These are phyloP conservation scores for Morone chrysops DNA, from an alignment of 2,113 vertebrate genomes.

Conservation along the genomic window DNA sequence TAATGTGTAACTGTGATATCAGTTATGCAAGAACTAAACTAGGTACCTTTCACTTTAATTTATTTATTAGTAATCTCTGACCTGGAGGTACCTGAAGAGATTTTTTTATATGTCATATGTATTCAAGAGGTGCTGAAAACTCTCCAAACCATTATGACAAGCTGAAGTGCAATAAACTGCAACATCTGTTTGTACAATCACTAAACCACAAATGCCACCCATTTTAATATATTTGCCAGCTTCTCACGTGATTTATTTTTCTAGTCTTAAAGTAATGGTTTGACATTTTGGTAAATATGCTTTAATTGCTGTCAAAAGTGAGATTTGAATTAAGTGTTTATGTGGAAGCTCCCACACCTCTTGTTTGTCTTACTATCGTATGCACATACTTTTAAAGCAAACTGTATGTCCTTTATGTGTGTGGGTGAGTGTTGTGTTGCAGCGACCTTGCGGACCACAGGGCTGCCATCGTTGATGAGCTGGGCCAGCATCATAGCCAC, in stretches of 20 bases:
- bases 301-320: too few species aligned
- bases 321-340: neutral
- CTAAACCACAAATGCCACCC: too few species aligned
- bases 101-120: neutral
- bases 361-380: neutral
- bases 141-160: too few species aligned
- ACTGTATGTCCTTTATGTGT: neutral
- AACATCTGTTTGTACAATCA: too few species aligned
- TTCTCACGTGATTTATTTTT: too few species aligned
- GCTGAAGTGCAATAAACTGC: too few species aligned
- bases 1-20: neutral
- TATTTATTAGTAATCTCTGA: neutral
- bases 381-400: neutral
- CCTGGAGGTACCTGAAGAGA: neutral
- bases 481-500: conserved; percentile 99
- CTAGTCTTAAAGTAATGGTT: too few species aligned
- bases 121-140: too few species aligned
- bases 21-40: neutral
- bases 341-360: neutral
- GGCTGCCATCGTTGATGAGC: conserved; percentile 96
- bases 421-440: neutral
- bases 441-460: conserved; percentile 94
- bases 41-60: neutral
- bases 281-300: too few species aligned
- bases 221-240: too few species aligned